Evolutionary conservation across 2,888 invertebrate species (phyloP).

Genomic region (Acrobasis suavella): DNA sequence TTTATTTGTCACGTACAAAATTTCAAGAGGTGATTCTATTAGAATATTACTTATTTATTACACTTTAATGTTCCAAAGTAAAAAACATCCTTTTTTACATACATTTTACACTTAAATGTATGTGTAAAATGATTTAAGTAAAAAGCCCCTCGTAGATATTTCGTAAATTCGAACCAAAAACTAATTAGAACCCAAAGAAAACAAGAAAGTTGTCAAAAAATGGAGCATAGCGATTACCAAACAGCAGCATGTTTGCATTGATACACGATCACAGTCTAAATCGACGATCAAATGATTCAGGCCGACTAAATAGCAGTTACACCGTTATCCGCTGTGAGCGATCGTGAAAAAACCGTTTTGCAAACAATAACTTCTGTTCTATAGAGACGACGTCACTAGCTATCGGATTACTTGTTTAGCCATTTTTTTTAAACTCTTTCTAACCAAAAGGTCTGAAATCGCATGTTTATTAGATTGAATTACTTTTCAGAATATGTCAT

Average conservation of each 20-base stretch:
- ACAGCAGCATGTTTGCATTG: not conserved
- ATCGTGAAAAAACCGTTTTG: conserved; percentile 16
- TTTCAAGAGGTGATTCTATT: too few relatives aligned
- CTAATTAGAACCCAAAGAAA: not conserved
- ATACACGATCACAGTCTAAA: not conserved
- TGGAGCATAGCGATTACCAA: not conserved
- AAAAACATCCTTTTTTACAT: too few relatives aligned
- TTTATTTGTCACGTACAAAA: not conserved
- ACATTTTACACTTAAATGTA: too few relatives aligned
- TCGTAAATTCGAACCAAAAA: not conserved
- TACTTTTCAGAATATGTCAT: too few relatives aligned
- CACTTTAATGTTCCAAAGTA: too few relatives aligned
- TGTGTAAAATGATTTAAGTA: too few relatives aligned
- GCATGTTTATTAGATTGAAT: too few relatives aligned
- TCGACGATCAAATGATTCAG: not conserved
- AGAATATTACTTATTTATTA: too few relatives aligned
- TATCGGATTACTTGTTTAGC: not conserved
- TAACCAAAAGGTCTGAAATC: too few relatives aligned
- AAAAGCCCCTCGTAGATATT: too few relatives aligned
- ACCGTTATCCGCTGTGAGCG: conserved; percentile 8
- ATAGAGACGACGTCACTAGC: not conserved
- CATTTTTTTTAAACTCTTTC: too few relatives aligned
- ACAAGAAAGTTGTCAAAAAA: not conserved
- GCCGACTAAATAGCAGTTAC: conserved; percentile 15
- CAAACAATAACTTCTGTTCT: conserved; percentile 14